Percentiles rank a stretch among this genome's conserved stretches.
These are phyloP conservation scores for Neotoma lepida DNA, from an alignment of 2,113 vertebrate genomes.

Conservation along the genomic window DNA sequence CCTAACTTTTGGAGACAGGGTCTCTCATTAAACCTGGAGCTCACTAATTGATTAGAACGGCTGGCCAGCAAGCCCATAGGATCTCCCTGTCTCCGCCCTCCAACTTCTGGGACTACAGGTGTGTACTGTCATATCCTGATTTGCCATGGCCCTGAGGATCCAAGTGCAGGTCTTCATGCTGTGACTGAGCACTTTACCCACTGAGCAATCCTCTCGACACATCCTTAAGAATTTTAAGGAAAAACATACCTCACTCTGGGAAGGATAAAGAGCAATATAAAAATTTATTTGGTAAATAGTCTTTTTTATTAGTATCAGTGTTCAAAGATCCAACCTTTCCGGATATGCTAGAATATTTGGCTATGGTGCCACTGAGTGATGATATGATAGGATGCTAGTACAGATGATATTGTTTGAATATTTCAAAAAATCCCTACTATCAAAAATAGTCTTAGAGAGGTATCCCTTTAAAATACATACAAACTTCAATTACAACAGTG, in stretches of 20 bases:
- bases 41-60: background rate
- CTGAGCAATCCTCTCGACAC: too few species aligned
- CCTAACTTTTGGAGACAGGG: background rate
- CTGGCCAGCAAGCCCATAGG: background rate
- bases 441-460: background rate
- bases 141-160: background rate
- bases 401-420: background rate
- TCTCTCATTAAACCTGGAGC: background rate
- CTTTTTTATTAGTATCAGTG: background rate
- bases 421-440: constrained; percentile 34
- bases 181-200: background rate
- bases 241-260: background rate
- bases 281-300: background rate
- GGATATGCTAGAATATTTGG: background rate
- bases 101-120: background rate
- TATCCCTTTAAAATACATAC: background rate
- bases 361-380: background rate
- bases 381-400: background rate
- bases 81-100: background rate
- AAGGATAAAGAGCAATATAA: background rate
- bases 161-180: background rate
- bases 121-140: background rate
- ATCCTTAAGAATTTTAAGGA: background rate
- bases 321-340: background rate
- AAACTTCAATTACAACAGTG: background rate